A percentile compares a stretch with the other conserved stretches of the same genome.
These are phyloP conservation scores for Chloromyia formosa DNA, from an alignment of 2,888 invertebrate species.

Conservation along the genomic window DNA sequence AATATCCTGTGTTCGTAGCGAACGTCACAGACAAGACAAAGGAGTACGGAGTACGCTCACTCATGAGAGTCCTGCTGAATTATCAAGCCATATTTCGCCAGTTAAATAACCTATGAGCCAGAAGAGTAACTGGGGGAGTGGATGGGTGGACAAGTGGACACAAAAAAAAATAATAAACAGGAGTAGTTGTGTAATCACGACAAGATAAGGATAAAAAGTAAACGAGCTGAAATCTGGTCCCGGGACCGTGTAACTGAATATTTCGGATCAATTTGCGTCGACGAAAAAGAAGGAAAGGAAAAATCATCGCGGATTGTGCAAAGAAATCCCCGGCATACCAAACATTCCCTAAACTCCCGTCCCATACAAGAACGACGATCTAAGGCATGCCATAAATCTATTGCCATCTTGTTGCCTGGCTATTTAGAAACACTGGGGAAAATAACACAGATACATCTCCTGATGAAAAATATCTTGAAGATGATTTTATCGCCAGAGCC, in stretches of 20 bases:
- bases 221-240: not conserved
- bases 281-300: constrained; percentile 8
- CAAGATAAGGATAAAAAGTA: not conserved
- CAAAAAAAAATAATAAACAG: not conserved
- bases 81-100: not conserved
- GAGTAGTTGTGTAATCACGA: not conserved
- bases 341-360: not conserved
- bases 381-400: constrained; percentile 39
- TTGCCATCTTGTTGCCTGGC: constrained; percentile 32
- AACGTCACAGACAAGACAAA: not conserved
- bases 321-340: too few relatives aligned
- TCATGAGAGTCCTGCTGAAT: not conserved
- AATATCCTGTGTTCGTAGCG: not conserved
- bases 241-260: constrained; percentile 27
- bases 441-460: constrained; percentile 18
- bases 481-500: not conserved
- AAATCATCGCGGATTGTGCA: too few relatives aligned
- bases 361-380: not conserved
- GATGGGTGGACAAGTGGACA: too few relatives aligned
- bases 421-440: constrained; percentile 10
- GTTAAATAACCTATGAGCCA: constrained; percentile 7
- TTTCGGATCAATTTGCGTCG: constrained; percentile 37
- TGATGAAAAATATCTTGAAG: constrained; percentile 22
- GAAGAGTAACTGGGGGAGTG: not conserved
- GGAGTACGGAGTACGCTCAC: not conserved